Evolutionary conservation across 2,797 vertebrate species (phyloP).

Genomic region (Avahi laniger): DNA sequence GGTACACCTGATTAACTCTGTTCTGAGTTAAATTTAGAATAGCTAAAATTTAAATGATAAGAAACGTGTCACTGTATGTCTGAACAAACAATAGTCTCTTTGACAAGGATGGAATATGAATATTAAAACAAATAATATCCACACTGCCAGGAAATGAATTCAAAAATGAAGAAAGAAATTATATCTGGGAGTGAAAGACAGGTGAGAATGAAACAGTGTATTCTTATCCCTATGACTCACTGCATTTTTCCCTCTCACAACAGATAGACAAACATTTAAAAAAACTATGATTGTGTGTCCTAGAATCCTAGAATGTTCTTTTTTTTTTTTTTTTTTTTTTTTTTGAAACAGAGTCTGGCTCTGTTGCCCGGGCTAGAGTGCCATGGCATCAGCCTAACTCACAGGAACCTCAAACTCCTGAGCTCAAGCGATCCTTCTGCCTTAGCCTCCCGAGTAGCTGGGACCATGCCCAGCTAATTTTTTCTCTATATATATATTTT

Average conservation of each 20-base stretch:
- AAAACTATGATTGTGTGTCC: background rate
- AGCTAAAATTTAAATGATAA: background rate
- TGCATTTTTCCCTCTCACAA: background rate
- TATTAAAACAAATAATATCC: background rate
- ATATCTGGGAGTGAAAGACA: background rate
- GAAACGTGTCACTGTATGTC: background rate
- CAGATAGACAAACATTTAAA: background rate
- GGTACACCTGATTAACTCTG: background rate
- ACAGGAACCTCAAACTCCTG: too few relatives aligned
- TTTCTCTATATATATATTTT: too few relatives aligned
- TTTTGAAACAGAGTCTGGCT: too few relatives aligned
- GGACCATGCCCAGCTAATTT: too few relatives aligned
- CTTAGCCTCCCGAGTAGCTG: too few relatives aligned
- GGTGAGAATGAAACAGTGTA: background rate
- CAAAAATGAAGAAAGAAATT: slow-evolving; percentile 18
- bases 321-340: too few relatives aligned
- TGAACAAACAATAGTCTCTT: background rate
- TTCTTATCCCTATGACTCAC: background rate
- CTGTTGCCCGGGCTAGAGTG: too few relatives aligned
- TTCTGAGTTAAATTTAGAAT: background rate
- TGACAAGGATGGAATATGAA: background rate
- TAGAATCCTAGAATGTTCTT: background rate
- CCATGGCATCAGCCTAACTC: too few relatives aligned
- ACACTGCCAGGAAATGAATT: background rate
- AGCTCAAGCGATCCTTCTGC: too few relatives aligned